Conservation (phyloP, 1,140 invertebrate genomes). For the Drosophila sp. region DNA sequence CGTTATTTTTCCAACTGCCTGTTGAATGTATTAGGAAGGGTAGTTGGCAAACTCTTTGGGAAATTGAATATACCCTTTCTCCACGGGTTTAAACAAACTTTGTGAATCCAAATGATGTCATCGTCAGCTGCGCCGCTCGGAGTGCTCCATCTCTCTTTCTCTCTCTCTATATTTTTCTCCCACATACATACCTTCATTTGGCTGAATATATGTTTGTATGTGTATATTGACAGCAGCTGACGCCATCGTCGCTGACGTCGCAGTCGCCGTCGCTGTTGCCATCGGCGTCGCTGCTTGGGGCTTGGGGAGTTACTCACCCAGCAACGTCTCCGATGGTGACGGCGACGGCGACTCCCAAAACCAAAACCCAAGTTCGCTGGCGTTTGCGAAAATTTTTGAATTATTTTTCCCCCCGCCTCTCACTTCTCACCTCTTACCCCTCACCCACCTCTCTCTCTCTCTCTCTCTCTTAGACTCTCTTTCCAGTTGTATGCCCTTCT, state of each 20-base stretch:
- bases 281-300: conserved; percentile 22
- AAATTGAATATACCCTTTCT: conserved; percentile 11
- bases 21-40: too few relatives aligned
- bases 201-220: conserved; percentile 22
- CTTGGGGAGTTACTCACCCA: conserved; percentile 57
- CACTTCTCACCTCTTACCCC: not conserved
- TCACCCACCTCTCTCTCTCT: not conserved
- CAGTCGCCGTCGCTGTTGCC: conserved; percentile 22
- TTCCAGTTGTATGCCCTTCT: conserved; percentile 15
- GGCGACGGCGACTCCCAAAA: conserved; percentile 11
- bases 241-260: conserved; percentile 58
- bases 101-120: conserved; percentile 49
- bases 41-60: too few relatives aligned
- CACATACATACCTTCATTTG: conserved; percentile 38
- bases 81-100: conserved; percentile 2
- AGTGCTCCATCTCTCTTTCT: conserved; percentile 3
- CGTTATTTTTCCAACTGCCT: too few relatives aligned
- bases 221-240: conserved; percentile 56
- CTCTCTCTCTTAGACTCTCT: not conserved
- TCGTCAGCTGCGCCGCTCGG: conserved; percentile 43
- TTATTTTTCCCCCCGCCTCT: not conserved
- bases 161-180: conserved; percentile 10
- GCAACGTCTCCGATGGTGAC: conserved; percentile 7
- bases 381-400: conserved; percentile 39
- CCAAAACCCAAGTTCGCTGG: conserved; percentile 29